Evolutionary conservation across 1,140 invertebrate species (phyloP).

Genomic region (Sitophilus oryzae): DNA sequence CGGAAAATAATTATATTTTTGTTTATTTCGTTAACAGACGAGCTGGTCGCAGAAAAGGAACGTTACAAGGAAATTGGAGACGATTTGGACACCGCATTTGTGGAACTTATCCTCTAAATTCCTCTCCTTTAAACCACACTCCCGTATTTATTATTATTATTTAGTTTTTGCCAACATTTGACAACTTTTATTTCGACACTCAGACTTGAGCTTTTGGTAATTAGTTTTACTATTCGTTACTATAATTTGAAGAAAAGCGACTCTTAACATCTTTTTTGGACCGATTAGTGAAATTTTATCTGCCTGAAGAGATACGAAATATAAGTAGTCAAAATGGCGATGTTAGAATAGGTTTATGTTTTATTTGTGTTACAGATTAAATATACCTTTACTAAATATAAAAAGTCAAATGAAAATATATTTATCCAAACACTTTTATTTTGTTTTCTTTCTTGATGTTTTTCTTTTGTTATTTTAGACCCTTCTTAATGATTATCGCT

Average conservation of each 20-base stretch:
- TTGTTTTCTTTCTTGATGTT: slow-evolving; percentile 1
- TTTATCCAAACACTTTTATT: slow-evolving; percentile 2
- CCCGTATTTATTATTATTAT: too few relatives aligned
- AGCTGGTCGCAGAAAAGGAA: slow-evolving; percentile 97
- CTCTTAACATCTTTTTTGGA: not conserved
- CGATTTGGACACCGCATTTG: slow-evolving; percentile 96
- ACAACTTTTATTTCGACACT: not conserved
- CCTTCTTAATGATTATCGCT: not conserved
- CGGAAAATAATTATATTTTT: not conserved
- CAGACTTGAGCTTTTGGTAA: too few relatives aligned
- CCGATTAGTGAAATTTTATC: not conserved
- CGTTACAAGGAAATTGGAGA: slow-evolving; percentile 99
- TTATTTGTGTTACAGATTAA: too few relatives aligned
- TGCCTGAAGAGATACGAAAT: not conserved
- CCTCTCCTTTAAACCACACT: not conserved
- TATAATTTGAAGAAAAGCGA: too few relatives aligned
- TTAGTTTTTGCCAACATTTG: not conserved
- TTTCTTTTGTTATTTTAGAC: slow-evolving; percentile 1
- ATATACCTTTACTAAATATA: too few relatives aligned
- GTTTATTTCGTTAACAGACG: slow-evolving; percentile 65
- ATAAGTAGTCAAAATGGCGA: too few relatives aligned
- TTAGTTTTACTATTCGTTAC: too few relatives aligned
- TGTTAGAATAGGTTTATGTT: too few relatives aligned
- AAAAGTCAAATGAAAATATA: slow-evolving; percentile 12
- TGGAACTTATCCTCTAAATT: slow-evolving; percentile 76